Percentiles rank a stretch among this genome's conserved stretches.
These are phyloP conservation scores for Hyposmocoma kahamanoa DNA, from an alignment of 1,140 invertebrate genomes.

Conservation along the genomic window DNA sequence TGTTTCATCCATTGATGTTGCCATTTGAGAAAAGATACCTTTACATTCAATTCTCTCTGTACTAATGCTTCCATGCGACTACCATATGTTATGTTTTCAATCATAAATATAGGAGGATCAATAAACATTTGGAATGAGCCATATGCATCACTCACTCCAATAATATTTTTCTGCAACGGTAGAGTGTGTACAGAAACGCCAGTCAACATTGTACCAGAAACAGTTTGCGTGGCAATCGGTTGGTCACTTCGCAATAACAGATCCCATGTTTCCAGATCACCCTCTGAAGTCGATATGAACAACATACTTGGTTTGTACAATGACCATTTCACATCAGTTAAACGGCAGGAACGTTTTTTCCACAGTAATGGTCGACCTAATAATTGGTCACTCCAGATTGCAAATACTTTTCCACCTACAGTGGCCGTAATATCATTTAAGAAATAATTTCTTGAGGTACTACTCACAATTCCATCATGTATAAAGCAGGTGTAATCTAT, in stretches of 20 bases:
- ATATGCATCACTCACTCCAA: slow-evolving; percentile 76
- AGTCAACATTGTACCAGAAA: slow-evolving; percentile 64
- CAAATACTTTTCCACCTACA: slow-evolving; percentile 64
- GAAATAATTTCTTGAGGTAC: slow-evolving; percentile 74
- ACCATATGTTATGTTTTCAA: slow-evolving; percentile 39
- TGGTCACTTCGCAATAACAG: slow-evolving; percentile 57
- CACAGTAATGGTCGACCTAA: slow-evolving; percentile 43
- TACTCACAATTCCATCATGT: slow-evolving; percentile 79
- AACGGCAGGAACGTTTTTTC: slow-evolving; percentile 52
- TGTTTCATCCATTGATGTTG: slow-evolving; percentile 59
- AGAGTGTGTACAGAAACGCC: slow-evolving; percentile 72
- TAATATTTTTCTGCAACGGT: slow-evolving; percentile 65
- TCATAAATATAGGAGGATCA: slow-evolving; percentile 68
- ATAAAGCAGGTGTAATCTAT: slow-evolving; percentile 68
- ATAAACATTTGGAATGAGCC: slow-evolving; percentile 77
- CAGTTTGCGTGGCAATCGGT: slow-evolving; percentile 55
- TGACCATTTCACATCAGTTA: slow-evolving; percentile 58
- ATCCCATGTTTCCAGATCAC: slow-evolving; percentile 62
- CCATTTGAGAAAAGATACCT: slow-evolving; percentile 53
- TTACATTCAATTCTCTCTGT: slow-evolving; percentile 55
- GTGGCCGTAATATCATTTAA: slow-evolving; percentile 70
- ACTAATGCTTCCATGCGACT: slow-evolving; percentile 47
- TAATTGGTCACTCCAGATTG: slow-evolving; percentile 57
- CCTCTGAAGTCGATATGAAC: slow-evolving; percentile 55
- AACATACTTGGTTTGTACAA: slow-evolving; percentile 61